Base-by-base conservation (phyloP, 2,888 invertebrate species). In the Linyphia triangularis region DNA sequence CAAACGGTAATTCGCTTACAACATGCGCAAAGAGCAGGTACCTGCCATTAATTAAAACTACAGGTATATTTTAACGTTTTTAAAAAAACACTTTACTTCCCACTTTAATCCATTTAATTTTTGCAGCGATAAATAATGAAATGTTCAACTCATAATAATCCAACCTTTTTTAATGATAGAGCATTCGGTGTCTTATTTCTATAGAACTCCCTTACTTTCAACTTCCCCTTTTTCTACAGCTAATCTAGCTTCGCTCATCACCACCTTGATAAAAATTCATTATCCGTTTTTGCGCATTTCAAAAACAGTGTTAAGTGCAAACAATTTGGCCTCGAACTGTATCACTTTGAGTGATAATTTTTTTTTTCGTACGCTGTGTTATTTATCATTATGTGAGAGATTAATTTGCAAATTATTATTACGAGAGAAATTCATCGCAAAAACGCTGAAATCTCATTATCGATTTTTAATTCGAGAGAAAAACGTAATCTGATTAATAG, bases 81-180 rank as follows among this genome's bases (percentile, higher is more conserved):
- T n/a, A 75, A 84, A 51, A 75, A 82, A 75, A 81, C 65, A 81
- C 67, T 73, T 88, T 82, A 67, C 81, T 26, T 75, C 67, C 69
- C 40, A 57, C 24, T 88, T 88, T 88, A 88, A 88, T 88, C 86
- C 86, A 69, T 88, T 88, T 88, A 88, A 88, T 88, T 88, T 81
- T 69, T 81, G 57, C 51, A 79, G 67, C 86, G 81, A 81, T 88
- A 88, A 82, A 88, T 88, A 88, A 86, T 86, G 79, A 86, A 88
- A 88, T 69, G 67, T 40, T 82, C 79, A 67, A 79, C 85, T 86
- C 85, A 79, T 86, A 79, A 72, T 86, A 79, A 88, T 88, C 85
- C 61, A 70, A 51, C 43, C 30, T 77, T 79, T 88, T 88, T 81
- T 88, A 75, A 88, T 81, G 86, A 88, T n/a, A n/a, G 75, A 75